These are phyloP conservation scores for Tortricodes alternella DNA, from an alignment of 2,888 invertebrate genomes.

Conservation along the genomic window DNA sequence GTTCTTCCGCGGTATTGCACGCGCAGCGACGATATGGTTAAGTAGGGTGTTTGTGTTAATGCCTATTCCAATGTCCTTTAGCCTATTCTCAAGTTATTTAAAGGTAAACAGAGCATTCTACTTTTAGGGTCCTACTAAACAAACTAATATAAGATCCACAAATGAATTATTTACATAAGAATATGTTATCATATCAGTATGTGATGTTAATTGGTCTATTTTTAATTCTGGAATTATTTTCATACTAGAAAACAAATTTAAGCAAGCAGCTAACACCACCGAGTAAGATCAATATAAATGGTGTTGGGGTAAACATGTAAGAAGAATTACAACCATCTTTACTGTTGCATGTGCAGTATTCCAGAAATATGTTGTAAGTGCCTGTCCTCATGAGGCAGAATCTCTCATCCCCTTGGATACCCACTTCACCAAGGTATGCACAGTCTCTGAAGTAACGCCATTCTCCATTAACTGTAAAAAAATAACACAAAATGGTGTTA, in stretches of 20 bases:
- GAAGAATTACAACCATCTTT: slow-evolving; percentile 95
- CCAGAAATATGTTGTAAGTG: slow-evolving; percentile 96
- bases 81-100: no score
- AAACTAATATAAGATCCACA: no score
- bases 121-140: no score
- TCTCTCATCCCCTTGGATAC: slow-evolving; percentile 94
- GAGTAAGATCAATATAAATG: slow-evolving; percentile 42
- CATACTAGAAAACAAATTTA: slow-evolving; percentile 31
- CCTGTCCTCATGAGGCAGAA: slow-evolving; percentile 95
- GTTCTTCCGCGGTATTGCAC: no score
- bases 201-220: no score
- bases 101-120: no score
- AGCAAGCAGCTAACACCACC: slow-evolving; percentile 30
- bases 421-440: slow-evolving; percentile 95
- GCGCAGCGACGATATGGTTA: no score
- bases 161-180: no score
- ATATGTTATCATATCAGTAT: no score
- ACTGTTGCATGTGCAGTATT: slow-evolving; percentile 95
- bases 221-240: background rate
- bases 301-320: slow-evolving; percentile 57
- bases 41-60: no score
- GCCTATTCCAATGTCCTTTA: no score
- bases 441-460: slow-evolving; percentile 95
- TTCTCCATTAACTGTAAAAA: slow-evolving; percentile 88
- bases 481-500: background rate